Evolutionary conservation across 2,797 vertebrate species (phyloP).

Genomic region (Coracias cyanogaster): DNA sequence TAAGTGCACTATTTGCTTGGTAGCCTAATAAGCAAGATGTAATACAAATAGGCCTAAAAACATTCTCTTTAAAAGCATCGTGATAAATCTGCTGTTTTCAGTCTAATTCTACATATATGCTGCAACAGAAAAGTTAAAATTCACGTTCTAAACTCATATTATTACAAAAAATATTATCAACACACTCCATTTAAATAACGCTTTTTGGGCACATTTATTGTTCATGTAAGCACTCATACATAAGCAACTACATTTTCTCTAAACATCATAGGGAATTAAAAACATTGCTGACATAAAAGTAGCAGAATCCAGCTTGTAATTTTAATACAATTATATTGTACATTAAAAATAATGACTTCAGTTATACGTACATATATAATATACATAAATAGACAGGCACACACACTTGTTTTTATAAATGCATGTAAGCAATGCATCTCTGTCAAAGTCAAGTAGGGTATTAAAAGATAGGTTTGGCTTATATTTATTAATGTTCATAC

Average conservation of each 20-base stretch:
- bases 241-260: not conserved
- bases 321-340: not conserved
- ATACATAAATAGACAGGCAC: not conserved
- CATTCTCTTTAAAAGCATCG: not conserved
- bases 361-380: not conserved
- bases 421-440: not conserved
- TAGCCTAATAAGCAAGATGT: not conserved
- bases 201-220: conserved; percentile 1
- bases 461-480: not conserved
- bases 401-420: not conserved
- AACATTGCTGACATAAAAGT: not conserved
- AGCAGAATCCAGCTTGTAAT: not conserved
- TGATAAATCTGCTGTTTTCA: not conserved
- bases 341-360: not conserved
- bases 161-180: not conserved
- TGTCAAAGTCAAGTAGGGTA: not conserved
- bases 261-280: not conserved
- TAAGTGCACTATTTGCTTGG: not conserved
- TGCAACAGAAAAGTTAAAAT: not conserved
- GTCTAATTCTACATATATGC: not conserved
- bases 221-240: not conserved
- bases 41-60: not conserved
- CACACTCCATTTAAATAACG: not conserved
- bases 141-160: not conserved
- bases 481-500: not conserved